These are phyloP conservation scores for Seriola quinqueradiata DNA, from an alignment of 2,113 vertebrate genomes.

Conservation along the genomic window DNA sequence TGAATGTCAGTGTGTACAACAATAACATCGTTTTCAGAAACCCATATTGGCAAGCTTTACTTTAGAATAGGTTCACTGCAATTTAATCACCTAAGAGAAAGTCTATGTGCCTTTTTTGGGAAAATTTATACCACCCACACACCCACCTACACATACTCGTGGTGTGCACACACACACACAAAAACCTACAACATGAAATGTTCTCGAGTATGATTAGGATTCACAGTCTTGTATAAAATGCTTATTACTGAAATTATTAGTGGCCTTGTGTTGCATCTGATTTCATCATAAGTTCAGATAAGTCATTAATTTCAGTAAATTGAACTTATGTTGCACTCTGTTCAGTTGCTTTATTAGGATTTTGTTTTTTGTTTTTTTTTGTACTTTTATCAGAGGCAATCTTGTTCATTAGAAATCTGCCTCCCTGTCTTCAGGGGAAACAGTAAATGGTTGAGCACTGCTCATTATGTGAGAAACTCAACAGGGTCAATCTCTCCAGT, in stretches of 20 bases:
- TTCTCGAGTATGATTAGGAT: conserved; percentile 22
- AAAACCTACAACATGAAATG: conserved; percentile 4
- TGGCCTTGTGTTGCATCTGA: conserved; percentile 66
- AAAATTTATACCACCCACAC: conserved; percentile 57
- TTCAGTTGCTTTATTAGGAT: conserved; percentile 46
- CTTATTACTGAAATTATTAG: conserved; percentile 45
- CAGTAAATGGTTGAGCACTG: conserved; percentile 52
- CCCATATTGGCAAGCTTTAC: conserved; percentile 21
- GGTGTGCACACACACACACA: not conserved
- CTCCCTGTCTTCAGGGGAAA: conserved; percentile 52
- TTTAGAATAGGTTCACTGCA: conserved; percentile 27
- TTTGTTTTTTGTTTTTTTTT: conserved; percentile 24
- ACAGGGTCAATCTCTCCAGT: conserved; percentile 49
- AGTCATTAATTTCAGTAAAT: conserved; percentile 69
- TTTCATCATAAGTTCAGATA: conserved; percentile 76
- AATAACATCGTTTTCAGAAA: conserved; percentile 12
- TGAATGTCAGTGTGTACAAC: not conserved
- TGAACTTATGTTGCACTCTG: conserved; percentile 59
- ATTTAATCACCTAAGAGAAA: conserved; percentile 37
- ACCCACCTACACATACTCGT: conserved; percentile 47
- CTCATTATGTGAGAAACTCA: conserved; percentile 66
- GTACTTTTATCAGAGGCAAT: conserved; percentile 39
- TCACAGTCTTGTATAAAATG: conserved; percentile 9
- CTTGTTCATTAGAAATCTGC: conserved; percentile 55
- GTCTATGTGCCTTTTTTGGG: conserved; percentile 36